A percentile compares a stretch with the other conserved stretches of the same genome.
phyloP scores from a whole-genome alignment of 2,888 invertebrate species.

The Athalia cordata region DNA sequence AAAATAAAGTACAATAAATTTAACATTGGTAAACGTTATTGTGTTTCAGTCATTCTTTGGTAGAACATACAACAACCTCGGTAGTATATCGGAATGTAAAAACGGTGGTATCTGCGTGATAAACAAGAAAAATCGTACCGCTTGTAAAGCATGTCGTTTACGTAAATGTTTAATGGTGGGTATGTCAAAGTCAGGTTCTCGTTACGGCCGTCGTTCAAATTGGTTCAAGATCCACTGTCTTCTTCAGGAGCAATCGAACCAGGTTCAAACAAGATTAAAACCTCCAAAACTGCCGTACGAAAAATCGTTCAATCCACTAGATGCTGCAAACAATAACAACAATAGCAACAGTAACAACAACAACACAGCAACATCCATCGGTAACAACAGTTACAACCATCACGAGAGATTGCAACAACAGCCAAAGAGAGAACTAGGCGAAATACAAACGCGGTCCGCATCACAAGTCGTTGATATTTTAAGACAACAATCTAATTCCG shows the following conservation, averaged over 20 bases:
- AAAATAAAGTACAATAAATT: background rate
- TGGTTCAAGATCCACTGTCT: slow-evolving; percentile 78
- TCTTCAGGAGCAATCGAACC: slow-evolving; percentile 75
- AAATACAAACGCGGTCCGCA: background rate
- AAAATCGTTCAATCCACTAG: slow-evolving; percentile 64
- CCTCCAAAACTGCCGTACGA: slow-evolving; percentile 66
- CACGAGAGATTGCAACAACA: slow-evolving; percentile 58
- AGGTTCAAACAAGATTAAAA: slow-evolving; percentile 64
- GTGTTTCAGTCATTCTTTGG: slow-evolving; percentile 75
- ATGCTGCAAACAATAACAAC: slow-evolving; percentile 65
- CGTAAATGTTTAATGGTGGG: slow-evolving; percentile 76
- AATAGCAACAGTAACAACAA: slow-evolving; percentile 56
- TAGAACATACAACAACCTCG: slow-evolving; percentile 76
- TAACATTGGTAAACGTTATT: background rate
- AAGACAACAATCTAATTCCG: slow-evolving; percentile 37
- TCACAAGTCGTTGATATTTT: slow-evolving; percentile 52
- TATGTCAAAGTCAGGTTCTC: slow-evolving; percentile 76
- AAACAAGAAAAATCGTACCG: slow-evolving; percentile 76
- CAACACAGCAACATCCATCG: slow-evolving; percentile 55
- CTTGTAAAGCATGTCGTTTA: slow-evolving; percentile 76
- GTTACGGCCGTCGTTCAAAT: slow-evolving; percentile 76
- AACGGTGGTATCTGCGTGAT: slow-evolving; percentile 76
- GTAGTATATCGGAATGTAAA: slow-evolving; percentile 75
- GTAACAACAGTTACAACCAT: slow-evolving; percentile 42
- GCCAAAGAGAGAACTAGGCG: slow-evolving; percentile 23